Base-by-base conservation (phyloP, 2,888 invertebrate genomes). In the Phaonia tiefii region DNA sequence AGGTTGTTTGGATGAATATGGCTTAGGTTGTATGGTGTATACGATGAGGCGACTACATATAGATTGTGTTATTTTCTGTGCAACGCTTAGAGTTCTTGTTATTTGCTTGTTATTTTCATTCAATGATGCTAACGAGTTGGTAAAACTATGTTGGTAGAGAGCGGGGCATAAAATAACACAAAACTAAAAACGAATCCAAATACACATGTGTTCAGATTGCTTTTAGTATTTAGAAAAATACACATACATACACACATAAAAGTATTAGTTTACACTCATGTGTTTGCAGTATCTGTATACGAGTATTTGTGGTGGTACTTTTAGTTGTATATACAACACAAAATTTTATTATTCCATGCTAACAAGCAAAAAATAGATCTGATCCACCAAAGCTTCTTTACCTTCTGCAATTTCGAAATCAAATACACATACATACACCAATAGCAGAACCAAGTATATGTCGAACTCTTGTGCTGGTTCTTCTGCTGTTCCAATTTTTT, bases 71-170 rank as follows among this genome's bases (percentile, higher is more conserved):
- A 63, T 63, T 42, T 63, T 63, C 63, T 7, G 63, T 39, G 39
- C 31, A 31, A 8, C 31, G 31, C 31, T 49, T 0, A 56, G 66
- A 71, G 13, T 75, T 46, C 42, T 66, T 31, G 51, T 60, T 74
- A 66, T 46, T 66, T 75, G 79, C 75, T 79, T 82, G 75, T 79
- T 81, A 75, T 75, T 79, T 75, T 37, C 39, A 54, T 70, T 84
- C 84, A 83, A 79, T 80, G 66, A 83, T 83, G 81, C 82, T 80
- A 83, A 82, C 82, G 80, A 78, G 60, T 81, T 78, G 46, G 70
- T 67, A 26, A 66, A 77, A 77, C 58, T 74, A 74, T 74, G 71
- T 39, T 42, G 25, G 65, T 3, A 5, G 31, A 8, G 31, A 31
- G 4, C 4, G 8, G 31, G 4, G 4, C 3, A 31, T 8, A 31